Evolutionary conservation across 2,797 vertebrate genomes (phyloP).

Genomic region (Euphonia xanthogaster): DNA sequence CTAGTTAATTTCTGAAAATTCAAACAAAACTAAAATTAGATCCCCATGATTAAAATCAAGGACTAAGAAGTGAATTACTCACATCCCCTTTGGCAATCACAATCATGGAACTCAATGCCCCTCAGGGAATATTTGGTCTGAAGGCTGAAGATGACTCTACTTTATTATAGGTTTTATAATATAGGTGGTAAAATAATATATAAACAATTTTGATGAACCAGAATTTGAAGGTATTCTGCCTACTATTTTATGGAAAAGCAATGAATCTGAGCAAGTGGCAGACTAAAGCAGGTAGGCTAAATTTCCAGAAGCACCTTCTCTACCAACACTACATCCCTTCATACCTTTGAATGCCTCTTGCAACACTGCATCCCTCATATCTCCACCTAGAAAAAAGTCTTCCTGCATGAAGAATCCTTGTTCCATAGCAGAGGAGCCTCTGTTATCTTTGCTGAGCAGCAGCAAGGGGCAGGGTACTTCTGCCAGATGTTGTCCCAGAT

Average conservation of each 20-base stretch:
- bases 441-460: background rate
- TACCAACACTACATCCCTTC: background rate
- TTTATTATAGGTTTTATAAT: background rate
- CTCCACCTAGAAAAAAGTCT: background rate
- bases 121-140: background rate
- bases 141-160: background rate
- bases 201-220: background rate
- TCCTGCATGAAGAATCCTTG: background rate
- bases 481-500: background rate
- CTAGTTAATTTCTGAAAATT: background rate
- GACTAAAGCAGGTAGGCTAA: background rate
- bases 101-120: background rate
- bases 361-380: background rate
- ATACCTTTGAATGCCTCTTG: background rate
- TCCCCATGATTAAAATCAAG: background rate
- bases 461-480: background rate
- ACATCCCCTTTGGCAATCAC: background rate
- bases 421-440: background rate
- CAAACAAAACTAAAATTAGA: background rate
- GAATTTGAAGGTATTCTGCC: background rate
- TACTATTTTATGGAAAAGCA: background rate
- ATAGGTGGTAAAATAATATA: background rate
- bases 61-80: background rate
- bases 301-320: background rate
- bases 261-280: background rate